Evolutionary conservation across 2,888 invertebrate genomes (phyloP).

Genomic region (Helicoverpa assulta): DNA sequence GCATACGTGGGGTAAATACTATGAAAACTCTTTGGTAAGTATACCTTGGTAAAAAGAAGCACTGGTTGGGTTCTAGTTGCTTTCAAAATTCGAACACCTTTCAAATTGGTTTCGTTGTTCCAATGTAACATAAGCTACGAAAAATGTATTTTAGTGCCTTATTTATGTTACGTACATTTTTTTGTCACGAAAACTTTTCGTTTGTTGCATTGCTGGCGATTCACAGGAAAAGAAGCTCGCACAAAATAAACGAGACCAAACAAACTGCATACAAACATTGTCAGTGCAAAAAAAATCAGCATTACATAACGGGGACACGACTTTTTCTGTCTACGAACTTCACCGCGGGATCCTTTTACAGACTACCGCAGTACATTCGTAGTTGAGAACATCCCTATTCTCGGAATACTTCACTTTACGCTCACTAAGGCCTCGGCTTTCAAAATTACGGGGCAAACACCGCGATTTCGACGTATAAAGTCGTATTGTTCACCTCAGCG

Average conservation of each 20-base stretch:
- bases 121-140: too few species aligned
- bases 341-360: slow-evolving; percentile 40
- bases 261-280: slow-evolving; percentile 30
- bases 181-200: too few species aligned
- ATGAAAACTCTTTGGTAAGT: neutral
- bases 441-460: slow-evolving; percentile 75
- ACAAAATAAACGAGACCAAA: slow-evolving; percentile 7
- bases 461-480: slow-evolving; percentile 59
- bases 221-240: neutral
- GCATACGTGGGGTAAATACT: neutral
- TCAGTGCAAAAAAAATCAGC: slow-evolving; percentile 38
- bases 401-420: slow-evolving; percentile 39
- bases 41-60: neutral
- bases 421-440: slow-evolving; percentile 57
- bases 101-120: too few species aligned
- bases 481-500: slow-evolving; percentile 66
- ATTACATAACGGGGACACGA: slow-evolving; percentile 31
- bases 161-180: too few species aligned
- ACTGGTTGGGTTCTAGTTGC: neutral
- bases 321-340: slow-evolving; percentile 57
- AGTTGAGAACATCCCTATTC: slow-evolving; percentile 46
- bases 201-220: neutral
- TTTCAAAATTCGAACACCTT: neutral
- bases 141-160: too few species aligned
- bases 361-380: slow-evolving; percentile 10